phyloP scores from a whole-genome alignment of 2,888 invertebrate species.

The Sinhomidia bicolor region DNA sequence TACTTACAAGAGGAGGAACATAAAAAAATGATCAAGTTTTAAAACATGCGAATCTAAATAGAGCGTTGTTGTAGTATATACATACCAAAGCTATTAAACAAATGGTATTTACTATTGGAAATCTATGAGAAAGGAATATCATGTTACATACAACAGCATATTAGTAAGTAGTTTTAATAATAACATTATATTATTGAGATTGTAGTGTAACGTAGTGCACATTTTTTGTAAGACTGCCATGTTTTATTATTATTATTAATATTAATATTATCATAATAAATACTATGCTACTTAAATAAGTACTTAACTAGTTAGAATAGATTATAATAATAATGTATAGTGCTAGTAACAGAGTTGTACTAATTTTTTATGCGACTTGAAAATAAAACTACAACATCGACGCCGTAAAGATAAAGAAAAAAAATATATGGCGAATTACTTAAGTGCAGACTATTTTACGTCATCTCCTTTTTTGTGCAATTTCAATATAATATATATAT shows the following conservation, averaged over 20 bases:
- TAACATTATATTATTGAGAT: background rate
- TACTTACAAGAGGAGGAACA: too few species aligned
- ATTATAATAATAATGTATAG: background rate
- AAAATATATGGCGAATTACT: too few species aligned
- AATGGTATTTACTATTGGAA: too few species aligned
- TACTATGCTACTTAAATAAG: background rate
- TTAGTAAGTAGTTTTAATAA: background rate
- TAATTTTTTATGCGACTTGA: too few species aligned
- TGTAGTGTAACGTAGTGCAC: constrained; percentile 53
- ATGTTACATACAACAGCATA: background rate
- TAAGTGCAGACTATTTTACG: too few species aligned
- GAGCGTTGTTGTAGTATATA: too few species aligned
- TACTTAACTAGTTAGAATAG: background rate
- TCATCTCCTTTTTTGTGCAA: background rate
- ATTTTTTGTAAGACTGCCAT: constrained; percentile 68
- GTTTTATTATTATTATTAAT: constrained; percentile 18
- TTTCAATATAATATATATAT: too few species aligned
- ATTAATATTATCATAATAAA: background rate
- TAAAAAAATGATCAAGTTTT: too few species aligned
- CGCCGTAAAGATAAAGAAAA: background rate
- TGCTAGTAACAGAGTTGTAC: background rate
- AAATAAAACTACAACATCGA: background rate
- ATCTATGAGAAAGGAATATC: background rate
- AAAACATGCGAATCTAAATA: too few species aligned
- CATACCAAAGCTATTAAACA: too few species aligned